Evolutionary conservation across 1,140 invertebrate genomes (phyloP).

Genomic region (Archivesica marissinica): DNA sequence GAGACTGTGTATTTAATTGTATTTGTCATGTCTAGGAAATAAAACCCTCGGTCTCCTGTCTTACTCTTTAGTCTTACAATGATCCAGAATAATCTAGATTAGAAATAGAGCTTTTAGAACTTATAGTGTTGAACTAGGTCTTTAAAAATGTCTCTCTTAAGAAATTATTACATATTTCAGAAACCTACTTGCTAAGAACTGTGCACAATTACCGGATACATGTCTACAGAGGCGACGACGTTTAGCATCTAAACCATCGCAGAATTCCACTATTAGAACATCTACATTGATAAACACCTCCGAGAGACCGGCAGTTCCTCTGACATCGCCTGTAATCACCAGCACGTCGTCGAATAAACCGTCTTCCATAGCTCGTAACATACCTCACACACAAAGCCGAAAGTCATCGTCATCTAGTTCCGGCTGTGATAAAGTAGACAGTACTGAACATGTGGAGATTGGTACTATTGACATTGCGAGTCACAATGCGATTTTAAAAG

Average conservation of each 20-base stretch:
- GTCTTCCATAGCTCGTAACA: neutral
- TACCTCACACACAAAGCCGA: constrained; percentile 26
- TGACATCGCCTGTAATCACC: neutral
- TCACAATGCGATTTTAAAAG: no score
- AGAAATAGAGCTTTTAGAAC: no score
- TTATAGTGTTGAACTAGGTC: no score
- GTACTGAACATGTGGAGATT: neutral
- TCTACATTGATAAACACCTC: neutral
- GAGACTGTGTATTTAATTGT: no score
- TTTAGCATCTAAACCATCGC: constrained; percentile 58
- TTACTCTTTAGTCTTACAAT: no score
- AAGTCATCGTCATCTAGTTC: constrained; percentile 26
- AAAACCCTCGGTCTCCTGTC: no score
- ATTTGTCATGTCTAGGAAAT: no score
- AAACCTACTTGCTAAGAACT: constrained; percentile 59
- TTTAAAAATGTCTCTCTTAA: neutral
- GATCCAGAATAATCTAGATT: no score
- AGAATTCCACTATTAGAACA: neutral
- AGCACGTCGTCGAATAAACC: neutral
- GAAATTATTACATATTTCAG: constrained; percentile 66
- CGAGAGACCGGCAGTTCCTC: neutral
- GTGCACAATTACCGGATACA: constrained; percentile 58
- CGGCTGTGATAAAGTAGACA: constrained; percentile 6
- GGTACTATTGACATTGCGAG: neutral
- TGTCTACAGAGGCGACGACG: constrained; percentile 64